These are phyloP conservation scores for Lophius piscatorius DNA, from an alignment of 2,113 vertebrate species.

Conservation along the genomic window DNA sequence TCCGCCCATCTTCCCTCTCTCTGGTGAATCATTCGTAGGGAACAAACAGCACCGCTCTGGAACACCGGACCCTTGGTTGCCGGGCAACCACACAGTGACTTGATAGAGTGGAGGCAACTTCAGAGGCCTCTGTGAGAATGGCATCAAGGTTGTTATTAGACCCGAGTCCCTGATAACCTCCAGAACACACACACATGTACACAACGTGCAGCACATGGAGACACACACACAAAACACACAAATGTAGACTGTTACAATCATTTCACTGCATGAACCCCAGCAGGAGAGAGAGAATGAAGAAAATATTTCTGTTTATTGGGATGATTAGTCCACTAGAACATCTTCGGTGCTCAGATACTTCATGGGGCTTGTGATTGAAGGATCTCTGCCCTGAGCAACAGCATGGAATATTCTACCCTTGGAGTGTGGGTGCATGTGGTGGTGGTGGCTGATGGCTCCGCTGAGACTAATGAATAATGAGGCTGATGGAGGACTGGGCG, in stretches of 20 bases:
- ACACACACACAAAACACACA: too few species aligned
- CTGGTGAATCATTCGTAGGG: conserved; percentile 70
- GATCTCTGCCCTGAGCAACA: too few species aligned
- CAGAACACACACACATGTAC: not conserved
- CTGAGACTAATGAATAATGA: too few species aligned
- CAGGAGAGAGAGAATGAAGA: too few species aligned
- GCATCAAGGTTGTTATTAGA: conserved; percentile 74
- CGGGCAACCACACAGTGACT: conserved; percentile 78
- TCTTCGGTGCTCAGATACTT: too few species aligned
- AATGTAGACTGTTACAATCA: conserved; percentile 22
- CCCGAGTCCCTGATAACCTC: conserved; percentile 48
- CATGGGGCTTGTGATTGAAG: too few species aligned
- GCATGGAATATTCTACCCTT: too few species aligned
- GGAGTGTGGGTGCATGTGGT: too few species aligned
- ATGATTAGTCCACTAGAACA: too few species aligned
- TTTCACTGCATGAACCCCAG: conserved; percentile 23
- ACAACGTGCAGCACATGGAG: not conserved
- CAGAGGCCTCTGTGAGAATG: conserved; percentile 74
- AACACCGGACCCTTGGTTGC: conserved; percentile 80
- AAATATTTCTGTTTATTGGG: too few species aligned
- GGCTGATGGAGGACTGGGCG: too few species aligned
- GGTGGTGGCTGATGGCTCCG: too few species aligned
- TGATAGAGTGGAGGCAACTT: conserved; percentile 80
- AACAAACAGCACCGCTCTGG: conserved; percentile 76
- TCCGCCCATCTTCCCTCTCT: conserved; percentile 66